A percentile compares a stretch with the other conserved stretches of the same genome.
Evolutionary conservation across 92 coral and sea anemone genomes (phyloP).

Genomic region (Heliopora coerulea): DNA sequence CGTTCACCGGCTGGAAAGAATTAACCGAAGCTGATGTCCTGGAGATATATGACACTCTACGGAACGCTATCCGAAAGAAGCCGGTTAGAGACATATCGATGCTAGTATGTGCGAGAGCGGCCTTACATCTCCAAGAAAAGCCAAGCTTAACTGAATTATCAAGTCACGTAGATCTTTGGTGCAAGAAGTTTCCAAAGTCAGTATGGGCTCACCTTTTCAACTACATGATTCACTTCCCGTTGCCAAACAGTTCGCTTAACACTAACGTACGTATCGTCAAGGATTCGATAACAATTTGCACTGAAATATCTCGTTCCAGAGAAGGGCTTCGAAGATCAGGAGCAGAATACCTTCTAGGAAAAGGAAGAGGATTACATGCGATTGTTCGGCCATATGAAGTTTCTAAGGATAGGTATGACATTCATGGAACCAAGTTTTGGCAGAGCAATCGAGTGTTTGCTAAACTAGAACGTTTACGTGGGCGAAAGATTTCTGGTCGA

Average conservation of each 20-base stretch:
- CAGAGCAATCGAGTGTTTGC: slow-evolving; percentile 10
- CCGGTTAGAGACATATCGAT: slow-evolving; percentile 1
- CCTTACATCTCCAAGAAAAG: not conserved
- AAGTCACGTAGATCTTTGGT: slow-evolving; percentile 1
- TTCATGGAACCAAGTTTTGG: slow-evolving; percentile 28
- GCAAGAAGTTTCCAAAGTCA: slow-evolving; percentile 14
- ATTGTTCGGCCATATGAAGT: not conserved
- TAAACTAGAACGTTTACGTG: slow-evolving; percentile 25
- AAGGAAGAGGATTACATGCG: slow-evolving; percentile 20
- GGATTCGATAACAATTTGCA: slow-evolving; percentile 14
- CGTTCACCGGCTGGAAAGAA: slow-evolving; percentile 28
- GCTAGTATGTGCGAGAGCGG: slow-evolving; percentile 17
- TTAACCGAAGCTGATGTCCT: not conserved
- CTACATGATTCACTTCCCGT: slow-evolving; percentile 32
- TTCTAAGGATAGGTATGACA: slow-evolving; percentile 3
- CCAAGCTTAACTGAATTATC: slow-evolving; percentile 1
- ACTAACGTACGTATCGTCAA: slow-evolving; percentile 14
- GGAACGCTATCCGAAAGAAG: not conserved
- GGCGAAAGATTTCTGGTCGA: slow-evolving; percentile 2
- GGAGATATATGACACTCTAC: not conserved
- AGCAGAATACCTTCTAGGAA: slow-evolving; percentile 33
- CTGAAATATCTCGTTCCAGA: not conserved
- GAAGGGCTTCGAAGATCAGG: slow-evolving; percentile 22
- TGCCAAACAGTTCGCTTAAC: not conserved
- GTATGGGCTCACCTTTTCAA: slow-evolving; percentile 40